phyloP scores from a whole-genome alignment of 2,797 vertebrate species.

The Bradypodion pumilum region DNA sequence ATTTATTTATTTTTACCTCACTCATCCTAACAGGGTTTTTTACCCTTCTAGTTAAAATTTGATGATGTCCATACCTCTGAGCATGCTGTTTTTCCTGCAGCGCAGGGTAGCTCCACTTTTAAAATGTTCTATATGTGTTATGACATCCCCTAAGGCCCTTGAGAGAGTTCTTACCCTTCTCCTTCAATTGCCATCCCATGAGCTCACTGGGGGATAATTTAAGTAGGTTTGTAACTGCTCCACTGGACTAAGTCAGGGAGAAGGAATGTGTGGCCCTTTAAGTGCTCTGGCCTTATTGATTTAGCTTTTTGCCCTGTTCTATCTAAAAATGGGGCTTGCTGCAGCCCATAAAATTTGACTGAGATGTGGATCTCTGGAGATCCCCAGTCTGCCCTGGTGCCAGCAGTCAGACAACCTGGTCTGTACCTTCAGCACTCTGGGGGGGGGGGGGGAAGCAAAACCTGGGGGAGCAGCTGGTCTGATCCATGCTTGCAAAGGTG shows the following conservation, averaged over 20 bases:
- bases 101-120: background rate
- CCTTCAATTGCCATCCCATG: background rate
- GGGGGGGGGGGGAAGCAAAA: too few relatives aligned
- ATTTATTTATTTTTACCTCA: background rate
- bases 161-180: background rate
- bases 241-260: background rate
- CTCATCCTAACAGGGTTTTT: background rate
- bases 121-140: background rate
- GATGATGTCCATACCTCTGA: background rate
- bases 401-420: background rate
- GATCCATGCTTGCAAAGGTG: background rate
- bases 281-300: background rate
- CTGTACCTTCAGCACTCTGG: background rate
- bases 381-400: background rate
- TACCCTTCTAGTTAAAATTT: constrained; percentile 3
- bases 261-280: background rate
- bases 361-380: background rate
- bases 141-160: background rate
- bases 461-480: too few relatives aligned
- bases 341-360: too few relatives aligned
- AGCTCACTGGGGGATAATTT: background rate
- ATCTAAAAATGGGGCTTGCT: background rate
- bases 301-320: background rate
- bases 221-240: background rate
- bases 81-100: background rate